These are phyloP conservation scores for Latheticus oryzae DNA, from an alignment of 2,888 invertebrate species.

Conservation along the genomic window DNA sequence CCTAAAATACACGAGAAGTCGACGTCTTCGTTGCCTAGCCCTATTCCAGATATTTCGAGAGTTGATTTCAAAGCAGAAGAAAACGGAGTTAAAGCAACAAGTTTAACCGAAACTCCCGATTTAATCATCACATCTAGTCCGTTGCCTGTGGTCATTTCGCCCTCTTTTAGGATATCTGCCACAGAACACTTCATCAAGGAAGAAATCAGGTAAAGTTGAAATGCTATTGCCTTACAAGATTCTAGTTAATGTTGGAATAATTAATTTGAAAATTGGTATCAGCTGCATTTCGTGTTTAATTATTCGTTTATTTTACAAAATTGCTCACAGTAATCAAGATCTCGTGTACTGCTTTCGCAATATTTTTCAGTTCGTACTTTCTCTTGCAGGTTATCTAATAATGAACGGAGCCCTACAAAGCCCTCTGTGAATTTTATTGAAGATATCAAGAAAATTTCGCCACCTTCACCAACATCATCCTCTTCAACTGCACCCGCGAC, in stretches of 20 bases:
- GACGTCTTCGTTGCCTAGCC: slow-evolving; percentile 55
- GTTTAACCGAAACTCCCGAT: slow-evolving; percentile 66
- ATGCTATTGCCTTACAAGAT: background rate
- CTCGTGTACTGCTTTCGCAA: no score
- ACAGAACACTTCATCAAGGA: slow-evolving; percentile 52
- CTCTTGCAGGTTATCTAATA: no score
- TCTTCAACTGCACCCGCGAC: background rate
- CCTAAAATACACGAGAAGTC: slow-evolving; percentile 4
- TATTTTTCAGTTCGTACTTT: no score
- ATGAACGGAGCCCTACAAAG: no score
- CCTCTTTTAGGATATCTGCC: slow-evolving; percentile 46
- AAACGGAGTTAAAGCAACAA: slow-evolving; percentile 45
- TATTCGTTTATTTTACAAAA: no score
- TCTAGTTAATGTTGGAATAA: slow-evolving; percentile 1
- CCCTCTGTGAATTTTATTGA: no score
- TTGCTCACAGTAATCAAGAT: no score
- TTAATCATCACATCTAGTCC: slow-evolving; percentile 65
- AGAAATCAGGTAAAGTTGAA: slow-evolving; percentile 47
- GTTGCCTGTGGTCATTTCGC: slow-evolving; percentile 44
- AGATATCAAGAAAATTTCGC: no score
- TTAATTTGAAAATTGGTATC: background rate
- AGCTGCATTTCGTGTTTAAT: background rate
- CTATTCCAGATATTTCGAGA: slow-evolving; percentile 63
- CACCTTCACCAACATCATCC: no score
- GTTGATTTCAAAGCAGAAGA: slow-evolving; percentile 44